Conservation (phyloP, 2,797 vertebrate species). For the Poliocrania exsul region DNA sequence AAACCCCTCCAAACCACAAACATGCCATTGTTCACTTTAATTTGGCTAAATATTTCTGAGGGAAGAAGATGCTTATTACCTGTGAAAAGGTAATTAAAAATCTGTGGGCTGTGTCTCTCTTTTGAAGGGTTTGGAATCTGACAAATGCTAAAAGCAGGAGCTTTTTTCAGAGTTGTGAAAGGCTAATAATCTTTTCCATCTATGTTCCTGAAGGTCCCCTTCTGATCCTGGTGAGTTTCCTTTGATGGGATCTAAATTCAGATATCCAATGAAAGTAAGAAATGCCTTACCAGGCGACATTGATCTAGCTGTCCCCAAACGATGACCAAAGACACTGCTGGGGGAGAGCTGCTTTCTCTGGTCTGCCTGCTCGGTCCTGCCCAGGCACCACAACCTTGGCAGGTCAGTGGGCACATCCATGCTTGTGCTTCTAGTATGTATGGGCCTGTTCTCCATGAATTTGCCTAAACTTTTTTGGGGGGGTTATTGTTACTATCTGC, state of each 20-base stretch:
- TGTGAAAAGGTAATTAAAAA: neutral
- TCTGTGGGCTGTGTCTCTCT: neutral
- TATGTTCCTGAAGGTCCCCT: neutral
- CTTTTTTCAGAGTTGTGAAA: neutral
- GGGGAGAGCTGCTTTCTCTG: neutral
- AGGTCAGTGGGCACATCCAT: neutral
- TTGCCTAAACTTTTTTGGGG: neutral
- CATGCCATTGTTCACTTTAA: neutral
- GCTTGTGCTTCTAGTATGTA: neutral
- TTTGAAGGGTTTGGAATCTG: neutral
- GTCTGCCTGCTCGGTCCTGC: accelerated
- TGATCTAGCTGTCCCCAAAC: neutral
- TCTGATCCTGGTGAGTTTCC: neutral
- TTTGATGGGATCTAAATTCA: neutral
- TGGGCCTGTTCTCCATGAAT: neutral
- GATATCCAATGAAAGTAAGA: neutral
- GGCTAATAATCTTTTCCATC: neutral
- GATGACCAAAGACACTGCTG: accelerated
- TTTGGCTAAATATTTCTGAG: neutral
- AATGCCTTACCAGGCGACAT: neutral
- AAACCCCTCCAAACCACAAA: neutral
- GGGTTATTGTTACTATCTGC: neutral
- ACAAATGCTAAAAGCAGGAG: neutral
- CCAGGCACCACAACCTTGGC: neutral
- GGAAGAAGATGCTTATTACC: neutral